A percentile compares a stretch with the other conserved stretches of the same genome.
Evolutionary conservation across 2,113 vertebrate genomes (phyloP).

Genomic region (Rhipidura dahli): DNA sequence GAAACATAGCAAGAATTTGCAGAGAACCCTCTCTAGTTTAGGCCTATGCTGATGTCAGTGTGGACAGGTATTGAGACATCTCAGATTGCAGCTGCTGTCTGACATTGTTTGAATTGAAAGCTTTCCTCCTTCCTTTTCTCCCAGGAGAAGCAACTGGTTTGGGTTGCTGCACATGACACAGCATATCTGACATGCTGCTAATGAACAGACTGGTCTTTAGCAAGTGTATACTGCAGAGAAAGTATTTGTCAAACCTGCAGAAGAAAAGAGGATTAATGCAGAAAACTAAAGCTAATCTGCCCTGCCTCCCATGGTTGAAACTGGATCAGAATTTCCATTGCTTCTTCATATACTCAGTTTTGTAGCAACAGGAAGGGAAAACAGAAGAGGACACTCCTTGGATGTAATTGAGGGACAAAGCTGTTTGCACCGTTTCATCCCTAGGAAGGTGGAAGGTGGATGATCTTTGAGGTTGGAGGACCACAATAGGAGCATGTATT

Average conservation of each 20-base stretch:
- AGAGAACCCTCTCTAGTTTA: neutral
- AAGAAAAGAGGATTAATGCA: neutral
- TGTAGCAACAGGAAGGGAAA: neutral
- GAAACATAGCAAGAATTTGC: neutral
- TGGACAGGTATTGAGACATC: neutral
- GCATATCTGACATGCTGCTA: neutral
- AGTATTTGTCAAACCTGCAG: neutral
- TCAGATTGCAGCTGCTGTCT: accelerated
- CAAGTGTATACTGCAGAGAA: neutral
- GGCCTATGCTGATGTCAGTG: neutral
- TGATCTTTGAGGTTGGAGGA: neutral
- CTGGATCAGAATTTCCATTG: neutral
- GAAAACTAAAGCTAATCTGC: neutral
- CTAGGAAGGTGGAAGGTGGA: neutral
- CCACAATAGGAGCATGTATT: neutral
- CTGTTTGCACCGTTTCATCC: neutral
- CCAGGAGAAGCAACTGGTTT: accelerated
- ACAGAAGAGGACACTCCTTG: neutral
- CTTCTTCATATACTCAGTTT: neutral
- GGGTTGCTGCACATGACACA: neutral
- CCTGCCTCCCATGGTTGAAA: neutral
- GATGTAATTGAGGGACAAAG: neutral
- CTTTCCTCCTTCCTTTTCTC: neutral
- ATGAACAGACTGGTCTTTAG: neutral
- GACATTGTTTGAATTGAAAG: neutral